These are phyloP conservation scores for Caloenas nicobarica DNA, from an alignment of 2,113 vertebrate genomes.

Conservation along the genomic window DNA sequence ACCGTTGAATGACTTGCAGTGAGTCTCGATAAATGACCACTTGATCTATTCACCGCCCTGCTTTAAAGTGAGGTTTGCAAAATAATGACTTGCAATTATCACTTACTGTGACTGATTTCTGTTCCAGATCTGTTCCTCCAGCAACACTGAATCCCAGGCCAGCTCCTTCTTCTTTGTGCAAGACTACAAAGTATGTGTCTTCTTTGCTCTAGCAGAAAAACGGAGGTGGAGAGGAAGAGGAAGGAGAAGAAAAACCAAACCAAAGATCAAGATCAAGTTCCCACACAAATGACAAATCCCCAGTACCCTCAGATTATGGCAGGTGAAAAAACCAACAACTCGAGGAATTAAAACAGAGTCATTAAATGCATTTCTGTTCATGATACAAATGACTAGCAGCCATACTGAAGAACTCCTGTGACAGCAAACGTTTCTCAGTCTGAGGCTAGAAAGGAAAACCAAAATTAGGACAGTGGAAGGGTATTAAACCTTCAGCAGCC, in stretches of 20 bases:
- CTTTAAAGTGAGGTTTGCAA: neutral
- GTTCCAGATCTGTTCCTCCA: constrained; percentile 88
- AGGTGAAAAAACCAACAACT: neutral
- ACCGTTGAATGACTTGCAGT: neutral
- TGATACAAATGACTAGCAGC: neutral
- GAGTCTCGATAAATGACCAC: constrained; percentile 12
- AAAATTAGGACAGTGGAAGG: neutral
- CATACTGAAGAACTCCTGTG: neutral
- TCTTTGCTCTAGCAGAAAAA: constrained; percentile 78
- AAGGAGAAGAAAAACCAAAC: neutral
- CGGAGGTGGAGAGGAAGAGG: neutral
- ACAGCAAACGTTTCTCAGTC: neutral
- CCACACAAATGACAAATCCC: neutral
- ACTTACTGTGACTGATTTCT: constrained; percentile 86
- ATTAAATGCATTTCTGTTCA: neutral
- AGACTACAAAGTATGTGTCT: constrained; percentile 83
- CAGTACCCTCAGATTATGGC: neutral
- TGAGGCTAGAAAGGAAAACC: neutral
- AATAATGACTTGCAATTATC: neutral
- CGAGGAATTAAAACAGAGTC: neutral
- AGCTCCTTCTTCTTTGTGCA: constrained; percentile 89
- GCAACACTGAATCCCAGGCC: constrained; percentile 93
- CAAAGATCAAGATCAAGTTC: neutral
- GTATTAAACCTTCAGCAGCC: neutral
- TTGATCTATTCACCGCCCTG: constrained; percentile 31